These are phyloP conservation scores for Drosophila ezoana DNA, from an alignment of 2,888 invertebrate species.

Conservation along the genomic window DNA sequence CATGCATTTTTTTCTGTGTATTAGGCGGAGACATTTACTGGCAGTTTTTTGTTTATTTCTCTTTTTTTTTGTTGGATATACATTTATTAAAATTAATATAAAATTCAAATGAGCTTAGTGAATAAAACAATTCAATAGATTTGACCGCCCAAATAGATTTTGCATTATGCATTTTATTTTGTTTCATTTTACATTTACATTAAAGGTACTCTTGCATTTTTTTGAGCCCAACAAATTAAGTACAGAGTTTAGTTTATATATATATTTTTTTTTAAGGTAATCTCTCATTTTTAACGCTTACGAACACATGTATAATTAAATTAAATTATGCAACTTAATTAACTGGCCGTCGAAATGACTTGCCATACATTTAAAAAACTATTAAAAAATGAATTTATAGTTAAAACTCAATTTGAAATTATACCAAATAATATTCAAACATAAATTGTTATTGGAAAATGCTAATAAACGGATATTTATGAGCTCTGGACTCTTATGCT, in stretches of 20 bases:
- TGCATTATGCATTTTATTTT: background rate
- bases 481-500: slow-evolving; percentile 67
- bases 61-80: slow-evolving; percentile 29
- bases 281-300: slow-evolving; percentile 47
- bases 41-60: slow-evolving; percentile 68
- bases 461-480: slow-evolving; percentile 58
- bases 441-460: slow-evolving; percentile 23
- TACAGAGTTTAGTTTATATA: slow-evolving; percentile 20
- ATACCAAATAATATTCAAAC: slow-evolving; percentile 7
- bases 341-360: slow-evolving; percentile 17
- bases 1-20: slow-evolving; percentile 35
- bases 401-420: background rate
- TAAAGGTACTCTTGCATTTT: slow-evolving; percentile 34
- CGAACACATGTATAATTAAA: slow-evolving; percentile 53
- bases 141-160: slow-evolving; percentile 52
- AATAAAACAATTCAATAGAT: slow-evolving; percentile 42
- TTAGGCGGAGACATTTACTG: slow-evolving; percentile 77
- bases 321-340: slow-evolving; percentile 52
- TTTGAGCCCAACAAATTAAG: slow-evolving; percentile 37
- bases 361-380: slow-evolving; percentile 2
- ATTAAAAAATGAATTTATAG: too few species aligned
- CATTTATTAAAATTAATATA: slow-evolving; percentile 22
- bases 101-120: slow-evolving; percentile 38
- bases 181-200: slow-evolving; percentile 25
- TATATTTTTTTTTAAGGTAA: slow-evolving; percentile 8